Evolutionary conservation across 1,140 invertebrate species (phyloP), one percentile per base, ranked within the genome.

Genomic region (Drosophila bipectinata): DNA sequence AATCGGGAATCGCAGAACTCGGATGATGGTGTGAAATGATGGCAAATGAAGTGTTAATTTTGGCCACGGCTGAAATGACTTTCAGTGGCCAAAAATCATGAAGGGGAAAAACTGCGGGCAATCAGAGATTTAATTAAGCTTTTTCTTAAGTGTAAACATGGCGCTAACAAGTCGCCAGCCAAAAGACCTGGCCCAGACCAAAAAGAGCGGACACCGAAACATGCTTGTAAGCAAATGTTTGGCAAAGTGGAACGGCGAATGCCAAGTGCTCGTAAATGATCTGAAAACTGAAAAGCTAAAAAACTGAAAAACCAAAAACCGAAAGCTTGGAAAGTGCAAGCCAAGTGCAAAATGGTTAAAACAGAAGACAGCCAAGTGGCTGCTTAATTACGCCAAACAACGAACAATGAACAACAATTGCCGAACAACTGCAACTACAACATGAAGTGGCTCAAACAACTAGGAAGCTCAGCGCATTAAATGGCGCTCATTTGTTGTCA

Each of bases 191-290:
- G 62, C 24, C 28, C 10, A 49, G 68, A 44, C 59, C 60, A 53
- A 64, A 73, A 74, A 26, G 71, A 63, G 59, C 52, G 60, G 69
- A 74, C 81, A 85, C 64, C 81, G 60, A 85, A 85, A 85, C 81
- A 85, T 87, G 81, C 77, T 85, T 85, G 81, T 85, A 85, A 85
- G 81, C 81, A 85, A 85, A 81, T 85, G 81, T 81, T 81, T 87
- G 77, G 69, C 49, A 72, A 82, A 77, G 60, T 87, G 69, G 81
- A 81, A 78, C 81, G 58, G 49, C 56, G 53, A 24, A 45, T 76
- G 71, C 58, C 79, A 69, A 60, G 59, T 72, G 45, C 53, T 49
- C 55, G 78, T 69, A 57, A 74, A 51, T 75, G 72, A 71, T 59
- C 69, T 62, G 53, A 62, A 61, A 72, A 74, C 45, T 24, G 28